Evolutionary conservation across 2,888 invertebrate species (phyloP).

Genomic region (Anarsia innoxiella): DNA sequence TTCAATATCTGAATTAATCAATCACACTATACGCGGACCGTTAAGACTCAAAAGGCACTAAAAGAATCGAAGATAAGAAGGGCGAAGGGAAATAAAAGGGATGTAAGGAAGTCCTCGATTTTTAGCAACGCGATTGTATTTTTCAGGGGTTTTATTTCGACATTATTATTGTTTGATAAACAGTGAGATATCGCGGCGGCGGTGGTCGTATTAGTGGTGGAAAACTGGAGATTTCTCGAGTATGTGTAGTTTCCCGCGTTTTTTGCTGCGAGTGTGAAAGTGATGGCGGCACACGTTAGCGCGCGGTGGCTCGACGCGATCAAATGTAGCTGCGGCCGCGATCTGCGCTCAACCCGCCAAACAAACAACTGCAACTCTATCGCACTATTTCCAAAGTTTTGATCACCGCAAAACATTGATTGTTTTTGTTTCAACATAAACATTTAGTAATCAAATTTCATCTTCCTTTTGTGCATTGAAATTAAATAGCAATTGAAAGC

Average conservation of each 20-base stretch:
- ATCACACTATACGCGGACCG: background rate
- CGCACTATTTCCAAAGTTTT: background rate
- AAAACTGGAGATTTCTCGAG: constrained; percentile 40
- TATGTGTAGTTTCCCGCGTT: constrained; percentile 50
- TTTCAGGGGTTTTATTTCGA: constrained; percentile 35
- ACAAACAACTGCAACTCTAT: background rate
- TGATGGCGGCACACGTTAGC: constrained; percentile 51
- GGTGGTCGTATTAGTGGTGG: constrained; percentile 33
- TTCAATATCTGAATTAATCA: constrained; percentile 16
- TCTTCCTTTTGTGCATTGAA: too few species aligned
- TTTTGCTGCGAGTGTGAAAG: constrained; percentile 53
- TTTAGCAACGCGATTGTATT: constrained; percentile 24
- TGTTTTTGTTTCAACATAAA: constrained; percentile 1
- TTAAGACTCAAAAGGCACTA: constrained; percentile 14
- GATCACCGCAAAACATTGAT: constrained; percentile 1
- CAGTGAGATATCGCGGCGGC: constrained; percentile 32
- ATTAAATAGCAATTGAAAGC: too few species aligned
- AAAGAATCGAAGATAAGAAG: constrained; percentile 31
- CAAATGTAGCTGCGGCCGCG: constrained; percentile 32
- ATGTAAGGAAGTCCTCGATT: constrained; percentile 26
- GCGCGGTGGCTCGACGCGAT: constrained; percentile 42
- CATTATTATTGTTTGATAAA: constrained; percentile 47
- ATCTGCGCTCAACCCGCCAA: constrained; percentile 4
- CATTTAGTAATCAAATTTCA: too few species aligned
- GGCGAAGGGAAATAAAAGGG: constrained; percentile 33